Conservation (phyloP, 1,140 invertebrate genomes). For the Hyphantria cunea region DNA sequence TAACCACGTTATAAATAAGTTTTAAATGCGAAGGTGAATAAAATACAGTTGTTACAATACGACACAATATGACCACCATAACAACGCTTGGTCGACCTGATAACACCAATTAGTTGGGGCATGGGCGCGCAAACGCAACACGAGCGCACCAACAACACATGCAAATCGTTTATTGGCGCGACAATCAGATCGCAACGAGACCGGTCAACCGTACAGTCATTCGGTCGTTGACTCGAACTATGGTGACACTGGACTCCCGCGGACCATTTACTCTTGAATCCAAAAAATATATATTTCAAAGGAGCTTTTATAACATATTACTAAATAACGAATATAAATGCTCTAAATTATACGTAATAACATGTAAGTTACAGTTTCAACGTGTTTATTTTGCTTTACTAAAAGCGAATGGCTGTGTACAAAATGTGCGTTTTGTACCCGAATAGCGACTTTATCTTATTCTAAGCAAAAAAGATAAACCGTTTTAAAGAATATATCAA, state of each 20-base stretch:
- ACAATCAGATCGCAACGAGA: constrained; percentile 75
- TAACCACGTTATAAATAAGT: too few species aligned
- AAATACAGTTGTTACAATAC: not conserved
- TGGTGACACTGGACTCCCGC: constrained; percentile 41
- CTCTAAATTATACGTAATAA: too few species aligned
- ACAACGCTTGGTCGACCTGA: constrained; percentile 37
- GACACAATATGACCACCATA: constrained; percentile 12
- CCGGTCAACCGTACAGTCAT: constrained; percentile 64
- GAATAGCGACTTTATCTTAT: too few species aligned
- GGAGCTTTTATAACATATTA: too few species aligned
- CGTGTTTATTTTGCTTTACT: too few species aligned
- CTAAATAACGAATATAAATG: too few species aligned
- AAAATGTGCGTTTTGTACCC: too few species aligned
- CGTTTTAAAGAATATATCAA: too few species aligned
- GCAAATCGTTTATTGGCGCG: constrained; percentile 73
- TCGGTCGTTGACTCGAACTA: constrained; percentile 53
- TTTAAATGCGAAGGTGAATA: not conserved
- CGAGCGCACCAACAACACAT: constrained; percentile 51
- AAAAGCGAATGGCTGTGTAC: too few species aligned
- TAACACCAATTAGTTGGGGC: constrained; percentile 45
- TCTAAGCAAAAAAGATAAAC: too few species aligned
- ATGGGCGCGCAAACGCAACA: constrained; percentile 56
- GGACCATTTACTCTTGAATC: constrained; percentile 7
- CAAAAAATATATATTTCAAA: not conserved
- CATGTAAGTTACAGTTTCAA: too few species aligned